Evolutionary conservation across 1,140 invertebrate species (phyloP).

Genomic region (Acromyrmex heyeri): DNA sequence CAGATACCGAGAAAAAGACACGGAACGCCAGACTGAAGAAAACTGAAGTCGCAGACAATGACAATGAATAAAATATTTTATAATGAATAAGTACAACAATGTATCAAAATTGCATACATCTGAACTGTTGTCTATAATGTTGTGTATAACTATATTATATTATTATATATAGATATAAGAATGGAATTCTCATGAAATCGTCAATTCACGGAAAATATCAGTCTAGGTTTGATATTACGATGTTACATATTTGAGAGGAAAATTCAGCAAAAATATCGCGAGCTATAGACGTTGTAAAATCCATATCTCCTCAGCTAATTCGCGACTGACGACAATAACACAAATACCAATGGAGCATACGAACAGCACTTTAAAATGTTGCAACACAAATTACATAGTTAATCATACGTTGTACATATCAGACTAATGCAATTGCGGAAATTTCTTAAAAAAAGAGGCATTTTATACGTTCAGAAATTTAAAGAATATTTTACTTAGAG

Average conservation of each 20-base stretch:
- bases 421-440: background rate
- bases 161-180: background rate
- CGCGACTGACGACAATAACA: background rate
- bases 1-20: background rate
- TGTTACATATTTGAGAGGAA: background rate
- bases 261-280: background rate
- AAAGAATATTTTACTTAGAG: background rate
- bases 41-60: background rate
- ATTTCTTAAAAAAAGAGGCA: background rate
- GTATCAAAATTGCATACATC: slow-evolving; percentile 6
- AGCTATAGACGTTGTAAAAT: background rate
- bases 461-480: background rate
- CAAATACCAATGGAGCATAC: background rate
- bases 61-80: slow-evolving; percentile 33
- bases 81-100: background rate
- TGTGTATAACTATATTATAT: background rate
- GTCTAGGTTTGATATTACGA: background rate
- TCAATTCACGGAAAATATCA: background rate
- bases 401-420: background rate
- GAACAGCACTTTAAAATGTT: background rate
- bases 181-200: background rate
- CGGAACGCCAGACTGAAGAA: background rate
- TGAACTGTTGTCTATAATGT: background rate
- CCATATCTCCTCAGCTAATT: background rate
- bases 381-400: background rate